Percentiles rank a stretch among this genome's conserved stretches.
phyloP scores from a whole-genome alignment of 2,888 invertebrate species.

The Mythimna loreyi region DNA sequence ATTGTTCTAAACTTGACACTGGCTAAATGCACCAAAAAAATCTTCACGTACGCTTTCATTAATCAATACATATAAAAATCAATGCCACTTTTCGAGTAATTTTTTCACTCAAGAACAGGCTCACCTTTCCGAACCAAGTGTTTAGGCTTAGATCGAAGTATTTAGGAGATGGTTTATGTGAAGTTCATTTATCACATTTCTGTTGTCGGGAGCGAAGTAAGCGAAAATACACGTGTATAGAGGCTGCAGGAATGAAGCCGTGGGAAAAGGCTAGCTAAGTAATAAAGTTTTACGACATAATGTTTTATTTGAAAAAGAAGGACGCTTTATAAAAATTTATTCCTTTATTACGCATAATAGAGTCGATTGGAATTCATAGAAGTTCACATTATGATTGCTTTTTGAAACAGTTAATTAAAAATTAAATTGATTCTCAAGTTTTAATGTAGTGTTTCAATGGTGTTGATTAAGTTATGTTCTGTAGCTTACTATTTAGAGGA shows the following conservation, averaged over 20 bases:
- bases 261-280: neutral
- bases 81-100: too few relatives aligned
- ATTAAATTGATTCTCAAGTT: constrained; percentile 12
- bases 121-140: too few relatives aligned
- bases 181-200: too few relatives aligned
- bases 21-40: too few relatives aligned
- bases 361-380: constrained; percentile 13
- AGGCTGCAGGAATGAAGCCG: neutral
- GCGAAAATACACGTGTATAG: too few relatives aligned
- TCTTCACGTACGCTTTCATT: too few relatives aligned
- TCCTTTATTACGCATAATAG: constrained; percentile 22
- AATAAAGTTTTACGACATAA: constrained; percentile 45
- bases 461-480: neutral
- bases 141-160: too few relatives aligned
- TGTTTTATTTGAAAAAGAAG: neutral
- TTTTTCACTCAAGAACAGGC: too few relatives aligned
- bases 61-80: too few relatives aligned
- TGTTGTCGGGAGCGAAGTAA: too few relatives aligned
- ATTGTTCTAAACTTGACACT: too few relatives aligned
- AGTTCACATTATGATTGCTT: constrained; percentile 18
- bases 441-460: neutral
- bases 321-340: constrained; percentile 7
- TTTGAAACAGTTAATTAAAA: constrained; percentile 19
- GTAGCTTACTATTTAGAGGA: neutral
- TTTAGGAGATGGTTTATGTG: too few relatives aligned